Evolutionary conservation across 2,888 invertebrate species (phyloP), one percentile per base, ranked within the genome.

Genomic region (Phyto melanocephala): DNA sequence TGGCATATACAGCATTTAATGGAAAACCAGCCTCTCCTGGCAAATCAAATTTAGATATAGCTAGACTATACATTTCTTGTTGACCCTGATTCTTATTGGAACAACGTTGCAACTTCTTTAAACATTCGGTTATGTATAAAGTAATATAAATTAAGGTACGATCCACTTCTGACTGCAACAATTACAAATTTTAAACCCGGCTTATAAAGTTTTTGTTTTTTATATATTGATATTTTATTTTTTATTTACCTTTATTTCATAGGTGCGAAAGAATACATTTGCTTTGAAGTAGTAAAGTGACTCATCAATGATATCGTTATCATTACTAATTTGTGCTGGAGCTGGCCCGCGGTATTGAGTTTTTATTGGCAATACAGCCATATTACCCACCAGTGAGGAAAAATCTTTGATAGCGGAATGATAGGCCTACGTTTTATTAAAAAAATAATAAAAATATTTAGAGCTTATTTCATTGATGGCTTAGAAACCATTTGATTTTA

Each of bases 201-300:
- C n/a, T n/a, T 0, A 50, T 10, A 20, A 17, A n/a, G 28, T 17
- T 20, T 17, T n/a, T 37, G 6, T 13, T 13, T 2, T 13, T n/a
- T 24, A 28, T 37, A 45, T 22, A 54, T 5, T 6, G 6, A 28
- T 13, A 8, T 35, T 56, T 40, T 17, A 40, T 58, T 35, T 37
- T 37, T 15, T 6, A 17, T 10, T 47, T 92, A 97, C 97, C 94
- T 99, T 99, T 81, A 99, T 98, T 93, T 99, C 99, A 91, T 99
- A 99, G 40, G 98, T 99, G 86, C 99, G 94, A 91, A 99, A 99
- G 92, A 99, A 99, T 0, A 99, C 98, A 92, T 99, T 99, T 0
- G 99, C 99, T 92, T 98, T 99, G 92, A 99, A 99, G 91, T 95
- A 99, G 89, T 96, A 96, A 40, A 99, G 93, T 68, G 99, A 97